Conservation (phyloP, 2,113 vertebrate genomes). For the Vulpes lagopus region DNA sequence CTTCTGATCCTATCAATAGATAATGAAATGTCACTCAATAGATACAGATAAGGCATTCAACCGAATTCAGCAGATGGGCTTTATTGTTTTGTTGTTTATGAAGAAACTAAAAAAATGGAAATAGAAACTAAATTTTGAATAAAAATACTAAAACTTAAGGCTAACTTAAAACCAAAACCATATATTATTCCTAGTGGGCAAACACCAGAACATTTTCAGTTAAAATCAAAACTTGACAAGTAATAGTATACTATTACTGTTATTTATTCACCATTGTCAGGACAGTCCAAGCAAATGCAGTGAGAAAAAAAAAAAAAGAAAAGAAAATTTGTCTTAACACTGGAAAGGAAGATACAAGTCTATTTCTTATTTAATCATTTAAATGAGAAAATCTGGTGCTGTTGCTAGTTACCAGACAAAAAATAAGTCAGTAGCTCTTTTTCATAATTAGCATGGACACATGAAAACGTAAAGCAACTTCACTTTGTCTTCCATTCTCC, state of each 20-base stretch:
- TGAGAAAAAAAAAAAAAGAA: not conserved
- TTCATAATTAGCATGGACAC: not conserved
- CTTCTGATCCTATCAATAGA: not conserved
- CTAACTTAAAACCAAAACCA: not conserved
- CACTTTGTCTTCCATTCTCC: not conserved
- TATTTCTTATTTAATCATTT: not conserved
- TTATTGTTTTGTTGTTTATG: not conserved
- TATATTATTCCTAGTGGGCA: not conserved
- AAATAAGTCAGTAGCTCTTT: not conserved
- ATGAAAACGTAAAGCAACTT: not conserved
- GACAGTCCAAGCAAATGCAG: not conserved
- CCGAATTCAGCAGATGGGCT: not conserved
- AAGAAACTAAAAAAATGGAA: conserved; percentile 26
- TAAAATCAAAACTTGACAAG: not conserved
- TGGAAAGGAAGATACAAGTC: not conserved
- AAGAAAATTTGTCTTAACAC: not conserved
- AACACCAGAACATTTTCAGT: not conserved
- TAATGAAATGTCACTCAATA: not conserved
- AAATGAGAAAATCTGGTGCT: not conserved
- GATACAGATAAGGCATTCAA: not conserved
- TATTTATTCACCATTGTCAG: not conserved
- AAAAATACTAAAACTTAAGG: not conserved
- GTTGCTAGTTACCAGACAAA: not conserved
- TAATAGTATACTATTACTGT: not conserved
- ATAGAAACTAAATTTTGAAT: not conserved